Percentiles rank a stretch among this genome's conserved stretches.
phyloP scores from a whole-genome alignment of 2,888 invertebrate genomes.

The Phasia obesa region DNA sequence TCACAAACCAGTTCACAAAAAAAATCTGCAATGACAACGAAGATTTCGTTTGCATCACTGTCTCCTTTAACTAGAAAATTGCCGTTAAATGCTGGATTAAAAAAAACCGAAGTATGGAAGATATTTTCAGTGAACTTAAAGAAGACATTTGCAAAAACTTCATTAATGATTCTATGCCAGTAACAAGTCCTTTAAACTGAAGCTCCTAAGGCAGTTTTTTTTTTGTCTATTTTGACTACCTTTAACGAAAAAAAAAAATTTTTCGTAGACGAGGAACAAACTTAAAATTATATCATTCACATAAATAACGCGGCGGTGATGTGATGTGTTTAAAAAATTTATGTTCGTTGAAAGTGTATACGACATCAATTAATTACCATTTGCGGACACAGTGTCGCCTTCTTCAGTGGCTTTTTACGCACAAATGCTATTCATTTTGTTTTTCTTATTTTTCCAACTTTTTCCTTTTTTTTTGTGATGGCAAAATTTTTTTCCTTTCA shows the following conservation, averaged over 20 bases:
- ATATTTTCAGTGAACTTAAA: too few relatives aligned
- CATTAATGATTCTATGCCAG: too few relatives aligned
- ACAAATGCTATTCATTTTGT: conserved; percentile 65
- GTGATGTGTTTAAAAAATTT: conserved; percentile 70
- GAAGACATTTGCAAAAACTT: too few relatives aligned
- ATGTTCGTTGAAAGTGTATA: conserved; percentile 68
- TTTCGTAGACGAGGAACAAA: conserved; percentile 34
- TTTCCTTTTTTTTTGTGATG: background rate
- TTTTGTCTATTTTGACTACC: background rate
- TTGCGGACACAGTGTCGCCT: conserved; percentile 69
- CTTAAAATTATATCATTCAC: conserved; percentile 43
- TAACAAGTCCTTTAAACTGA: too few relatives aligned
- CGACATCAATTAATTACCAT: conserved; percentile 71
- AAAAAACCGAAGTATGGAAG: too few relatives aligned
- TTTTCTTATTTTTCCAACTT: background rate
- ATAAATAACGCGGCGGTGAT: conserved; percentile 62
- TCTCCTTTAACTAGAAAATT: too few relatives aligned
- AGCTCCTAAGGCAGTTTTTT: too few relatives aligned
- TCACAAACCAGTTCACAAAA: too few relatives aligned
- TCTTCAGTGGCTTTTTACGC: conserved; percentile 68
- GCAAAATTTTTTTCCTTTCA: conserved; percentile 36
- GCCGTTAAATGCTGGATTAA: too few relatives aligned
- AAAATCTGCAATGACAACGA: too few relatives aligned
- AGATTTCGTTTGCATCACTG: too few relatives aligned
- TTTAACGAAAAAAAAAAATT: conserved; percentile 31